Percentiles rank a stretch among this genome's conserved stretches.
These are phyloP conservation scores for Philhelius pedissequus DNA, from an alignment of 2,888 invertebrate genomes.

Conservation along the genomic window DNA sequence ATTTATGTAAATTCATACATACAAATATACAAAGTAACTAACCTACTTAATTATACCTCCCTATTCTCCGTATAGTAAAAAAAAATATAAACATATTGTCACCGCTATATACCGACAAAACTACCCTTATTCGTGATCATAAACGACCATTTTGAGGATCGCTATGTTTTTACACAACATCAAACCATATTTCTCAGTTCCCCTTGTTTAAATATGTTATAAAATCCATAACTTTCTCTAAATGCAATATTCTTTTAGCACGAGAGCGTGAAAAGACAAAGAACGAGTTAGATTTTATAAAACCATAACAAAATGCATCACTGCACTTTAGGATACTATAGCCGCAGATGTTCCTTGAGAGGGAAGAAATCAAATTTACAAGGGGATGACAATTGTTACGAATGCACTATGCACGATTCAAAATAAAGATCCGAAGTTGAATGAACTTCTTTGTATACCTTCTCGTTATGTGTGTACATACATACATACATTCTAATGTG, in stretches of 20 bases:
- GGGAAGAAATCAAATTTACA: neutral
- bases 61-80: neutral
- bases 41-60: neutral
- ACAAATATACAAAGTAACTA: neutral
- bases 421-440: neutral
- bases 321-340: neutral
- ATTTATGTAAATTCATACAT: neutral
- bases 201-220: neutral
- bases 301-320: conserved; percentile 29
- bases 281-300: conserved; percentile 17
- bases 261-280: conserved; percentile 5
- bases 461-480: neutral
- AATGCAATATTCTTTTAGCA: conserved; percentile 11
- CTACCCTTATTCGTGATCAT: neutral
- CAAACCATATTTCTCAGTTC: neutral
- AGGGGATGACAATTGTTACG: neutral
- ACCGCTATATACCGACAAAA: neutral
- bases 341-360: neutral
- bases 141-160: neutral
- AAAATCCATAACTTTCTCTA: conserved; percentile 16
- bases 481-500: too few relatives aligned
- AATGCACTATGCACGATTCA: neutral
- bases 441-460: neutral
- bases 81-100: neutral
- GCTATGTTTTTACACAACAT: neutral